Base-by-base conservation (phyloP, 2,888 invertebrate genomes). In the Formica aserva region DNA sequence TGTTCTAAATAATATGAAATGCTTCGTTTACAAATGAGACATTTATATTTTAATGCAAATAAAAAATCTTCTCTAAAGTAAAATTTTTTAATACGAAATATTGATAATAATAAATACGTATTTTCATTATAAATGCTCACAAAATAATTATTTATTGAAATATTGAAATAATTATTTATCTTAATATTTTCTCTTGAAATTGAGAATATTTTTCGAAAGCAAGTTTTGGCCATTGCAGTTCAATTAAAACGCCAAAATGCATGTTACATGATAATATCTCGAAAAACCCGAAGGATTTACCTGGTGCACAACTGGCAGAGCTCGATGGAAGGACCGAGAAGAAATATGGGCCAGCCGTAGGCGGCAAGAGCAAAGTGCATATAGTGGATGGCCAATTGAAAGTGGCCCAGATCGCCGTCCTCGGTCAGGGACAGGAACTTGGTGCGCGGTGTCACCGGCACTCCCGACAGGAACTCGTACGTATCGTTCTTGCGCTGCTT, bases 301-400 rank as follows among this genome's bases (percentile, higher is more conserved):
- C 97, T 96, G 48, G 97, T 96, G 93, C 97, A 96, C 69, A 98
- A 95, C 92, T 96, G 96, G 94, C 97, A 98, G 86, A 97, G 95
- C 84, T 97, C 97, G 69, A 96, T 96, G 57, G 97, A 96, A 93
- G 97, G 96, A 86, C 97, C 97, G 95, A 97, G 96, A 90, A 98
- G 96, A 93, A 97, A 98, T 95, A 98, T 97, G 67, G 98, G 98
- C 98, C 98, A 98, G 72, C 98, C 98, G 94, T 98, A 98, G 75
- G 98, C 98, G 55, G 97, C 97, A 83, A 98, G 96, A 60, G 98
- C 98, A 94, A 97, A 98, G 92, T 97, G 96, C 96, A 98, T 98
- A 93, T 97, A 98, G 95, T 98, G 97, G 89, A 98, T 97, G 88
- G 97, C 97, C 83, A 96, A 96, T 91, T 96, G 96, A 94, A 97